Percentiles rank a stretch among this genome's conserved stretches.
Conservation (phyloP, 2,113 vertebrate genomes). For the Ahaetulla prasina region DNA sequence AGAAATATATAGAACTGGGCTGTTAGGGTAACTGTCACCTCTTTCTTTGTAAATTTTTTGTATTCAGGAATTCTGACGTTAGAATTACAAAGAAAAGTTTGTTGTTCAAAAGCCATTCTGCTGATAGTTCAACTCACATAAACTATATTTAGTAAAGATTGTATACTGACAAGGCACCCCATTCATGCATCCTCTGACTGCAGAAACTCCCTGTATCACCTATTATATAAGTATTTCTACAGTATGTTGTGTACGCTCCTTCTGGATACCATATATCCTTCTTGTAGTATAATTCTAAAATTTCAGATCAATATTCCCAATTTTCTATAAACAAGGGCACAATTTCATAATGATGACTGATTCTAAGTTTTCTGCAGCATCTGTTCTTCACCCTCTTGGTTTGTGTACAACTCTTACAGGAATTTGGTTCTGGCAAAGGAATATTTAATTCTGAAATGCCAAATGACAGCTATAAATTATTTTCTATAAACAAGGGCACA, state of each 20-base stretch:
- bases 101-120: constrained; percentile 7
- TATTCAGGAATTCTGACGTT: constrained; percentile 44
- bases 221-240: not conserved
- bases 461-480: constrained; percentile 55
- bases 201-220: not conserved
- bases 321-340: constrained; percentile 37
- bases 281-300: constrained; percentile 29
- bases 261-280: constrained; percentile 16
- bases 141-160: not conserved
- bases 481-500: constrained; percentile 44
- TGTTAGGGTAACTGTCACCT: constrained; percentile 24
- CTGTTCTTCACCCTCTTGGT: not conserved
- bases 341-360: constrained; percentile 45
- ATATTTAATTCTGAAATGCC: constrained; percentile 52
- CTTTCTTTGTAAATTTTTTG: constrained; percentile 46
- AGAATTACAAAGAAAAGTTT: constrained; percentile 43
- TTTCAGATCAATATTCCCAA: constrained; percentile 31
- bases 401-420: constrained; percentile 3
- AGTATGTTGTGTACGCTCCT: not conserved
- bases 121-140: not conserved
- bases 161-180: not conserved
- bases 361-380: constrained; percentile 42
- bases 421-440: not conserved
- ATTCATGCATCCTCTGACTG: not conserved
- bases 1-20: not conserved